A percentile compares a stretch with the other conserved stretches of the same genome.
These are phyloP conservation scores for Lagorchestes hirsutus DNA, from an alignment of 2,797 vertebrate genomes.

Conservation along the genomic window DNA sequence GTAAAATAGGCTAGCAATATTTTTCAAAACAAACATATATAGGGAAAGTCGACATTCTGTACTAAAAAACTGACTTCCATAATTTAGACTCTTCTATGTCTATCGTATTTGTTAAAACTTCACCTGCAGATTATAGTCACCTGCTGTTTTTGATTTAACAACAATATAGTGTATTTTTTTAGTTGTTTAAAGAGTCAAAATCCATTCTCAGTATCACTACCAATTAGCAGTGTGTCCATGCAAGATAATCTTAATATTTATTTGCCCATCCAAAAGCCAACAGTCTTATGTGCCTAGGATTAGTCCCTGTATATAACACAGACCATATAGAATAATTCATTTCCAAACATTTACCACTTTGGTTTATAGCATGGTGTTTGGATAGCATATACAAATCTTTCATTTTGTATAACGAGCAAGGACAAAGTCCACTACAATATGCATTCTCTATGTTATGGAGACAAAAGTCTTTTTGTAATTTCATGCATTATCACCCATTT, in stretches of 20 bases:
- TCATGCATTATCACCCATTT: conserved; percentile 43
- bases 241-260: neutral
- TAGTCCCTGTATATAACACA: too few relatives aligned
- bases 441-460: conserved; percentile 31
- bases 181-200: conserved; percentile 20
- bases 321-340: neutral
- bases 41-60: neutral
- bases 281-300: neutral
- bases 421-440: conserved; percentile 7
- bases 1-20: neutral
- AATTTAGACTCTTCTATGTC: neutral
- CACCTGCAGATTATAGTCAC: neutral
- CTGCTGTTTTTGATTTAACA: conserved; percentile 8
- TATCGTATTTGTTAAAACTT: neutral
- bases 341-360: neutral
- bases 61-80: too few relatives aligned
- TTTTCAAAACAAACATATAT: neutral
- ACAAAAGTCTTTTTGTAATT: conserved; percentile 36
- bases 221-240: neutral
- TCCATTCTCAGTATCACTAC: neutral
- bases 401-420: neutral
- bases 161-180: neutral
- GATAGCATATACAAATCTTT: conserved; percentile 5
- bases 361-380: neutral
- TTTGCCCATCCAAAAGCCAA: neutral